Conservation (phyloP, 1,140 invertebrate species). For the Drosophila rhopaloa region DNA sequence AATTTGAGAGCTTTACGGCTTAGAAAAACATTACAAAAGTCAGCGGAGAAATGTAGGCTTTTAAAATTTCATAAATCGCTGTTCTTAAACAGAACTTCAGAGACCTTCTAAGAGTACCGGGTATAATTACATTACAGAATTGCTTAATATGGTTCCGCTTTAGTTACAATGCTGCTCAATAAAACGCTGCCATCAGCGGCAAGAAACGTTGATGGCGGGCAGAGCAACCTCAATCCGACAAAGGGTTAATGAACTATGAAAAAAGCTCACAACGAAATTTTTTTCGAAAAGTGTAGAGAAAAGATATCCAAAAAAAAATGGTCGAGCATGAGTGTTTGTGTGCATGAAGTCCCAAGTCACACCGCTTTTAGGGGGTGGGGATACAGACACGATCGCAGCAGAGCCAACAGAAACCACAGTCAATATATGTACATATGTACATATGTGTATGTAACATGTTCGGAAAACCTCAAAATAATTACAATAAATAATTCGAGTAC, state of each 20-base stretch:
- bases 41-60: too few relatives aligned
- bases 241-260: conserved; percentile 73
- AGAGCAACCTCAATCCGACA: conserved; percentile 64
- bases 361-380: conserved; percentile 11
- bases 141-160: conserved; percentile 16
- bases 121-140: conserved; percentile 19
- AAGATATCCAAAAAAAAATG: conserved; percentile 68
- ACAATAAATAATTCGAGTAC: conserved; percentile 37
- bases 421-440: conserved; percentile 28
- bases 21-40: too few relatives aligned
- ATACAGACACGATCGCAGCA: conserved; percentile 33
- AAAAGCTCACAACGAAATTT: conserved; percentile 67
- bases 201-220: conserved; percentile 26
- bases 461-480: conserved; percentile 61
- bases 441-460: conserved; percentile 35
- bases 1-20: too few relatives aligned
- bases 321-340: conserved; percentile 24
- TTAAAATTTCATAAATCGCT: too few relatives aligned
- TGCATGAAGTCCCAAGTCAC: conserved; percentile 10
- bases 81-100: background rate
- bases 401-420: conserved; percentile 56
- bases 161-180: conserved; percentile 12
- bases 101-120: background rate
- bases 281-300: conserved; percentile 62
- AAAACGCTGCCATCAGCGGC: conserved; percentile 49